Base-by-base conservation (phyloP, 2,113 vertebrate species). In the Cacatua alba region DNA sequence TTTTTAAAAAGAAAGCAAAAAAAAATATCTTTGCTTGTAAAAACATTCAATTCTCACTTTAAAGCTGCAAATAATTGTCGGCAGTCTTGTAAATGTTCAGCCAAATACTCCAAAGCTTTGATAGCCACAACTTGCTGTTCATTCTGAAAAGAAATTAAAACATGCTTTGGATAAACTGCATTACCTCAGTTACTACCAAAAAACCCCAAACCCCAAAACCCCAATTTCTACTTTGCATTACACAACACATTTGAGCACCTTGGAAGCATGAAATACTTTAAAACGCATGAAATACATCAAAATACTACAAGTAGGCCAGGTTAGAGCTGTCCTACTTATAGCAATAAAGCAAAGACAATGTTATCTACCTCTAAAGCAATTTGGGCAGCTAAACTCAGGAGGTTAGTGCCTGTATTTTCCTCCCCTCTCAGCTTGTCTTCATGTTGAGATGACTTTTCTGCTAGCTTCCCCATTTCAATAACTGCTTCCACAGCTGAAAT, bases 351-450 rank as follows among this genome's bases (percentile, higher is more conserved):
- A 39, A 81, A 85, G 46, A 60, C 17, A 77, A 52, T 4, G 7
- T 48, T 68, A 72, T 77, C 81, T 97, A 99, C 99, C 98, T 99
- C 98, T 90, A 99, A 96, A 95, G 99, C 99, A 91, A 99, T 98
- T 64, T 99, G 98, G 92, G 99, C 98, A 82, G 98, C 99, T 95
- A 99, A 97, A 95, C 94, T 98, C 76, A 99, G 96, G 70, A 99
- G 98, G 88, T 82, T 97, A 59, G 96, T 97, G 67, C 97, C 95
- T 91, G 98, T 97, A 39, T 78, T 96, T 91, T 97, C 97, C 68
- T 97, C 97, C 41, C 93, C 68, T 96, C 97, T 52, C 59, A 98
- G 65, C 7, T 70, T 94, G 87, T 98, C 97, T 86, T 98, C 96
- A 31, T 26, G 25, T 64, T 76, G 44, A 25, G 96, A 63, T 57